phyloP scores from a whole-genome alignment of 2,113 vertebrate species.

The Mesoclemmys tuberculata region DNA sequence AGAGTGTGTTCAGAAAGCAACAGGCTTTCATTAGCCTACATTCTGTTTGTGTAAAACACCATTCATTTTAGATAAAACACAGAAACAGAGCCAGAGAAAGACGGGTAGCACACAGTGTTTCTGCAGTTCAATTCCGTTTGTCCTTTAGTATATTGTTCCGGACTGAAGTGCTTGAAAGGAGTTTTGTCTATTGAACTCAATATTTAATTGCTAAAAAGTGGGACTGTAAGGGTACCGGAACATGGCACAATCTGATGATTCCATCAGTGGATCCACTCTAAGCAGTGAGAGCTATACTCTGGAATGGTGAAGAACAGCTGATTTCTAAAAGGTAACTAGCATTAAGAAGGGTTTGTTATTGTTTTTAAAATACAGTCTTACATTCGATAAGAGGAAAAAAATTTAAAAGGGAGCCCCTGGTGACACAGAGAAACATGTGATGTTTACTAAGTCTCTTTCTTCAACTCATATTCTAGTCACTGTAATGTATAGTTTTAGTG shows the following conservation, averaged over 20 bases:
- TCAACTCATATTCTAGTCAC: background rate
- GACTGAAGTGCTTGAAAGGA: background rate
- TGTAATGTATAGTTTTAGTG: accelerated
- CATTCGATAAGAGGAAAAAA: background rate
- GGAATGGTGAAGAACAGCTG: background rate
- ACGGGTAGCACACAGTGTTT: background rate
- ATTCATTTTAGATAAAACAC: background rate
- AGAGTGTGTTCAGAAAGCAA: background rate
- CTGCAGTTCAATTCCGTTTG: background rate
- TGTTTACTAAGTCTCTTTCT: background rate
- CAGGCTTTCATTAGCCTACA: background rate
- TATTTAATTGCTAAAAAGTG: background rate
- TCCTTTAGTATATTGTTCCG: background rate
- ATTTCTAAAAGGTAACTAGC: background rate
- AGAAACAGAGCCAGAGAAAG: background rate
- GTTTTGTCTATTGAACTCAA: background rate
- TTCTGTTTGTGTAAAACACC: background rate
- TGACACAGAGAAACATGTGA: background rate
- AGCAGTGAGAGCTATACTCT: background rate
- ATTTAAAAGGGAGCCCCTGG: background rate
- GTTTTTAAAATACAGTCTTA: background rate
- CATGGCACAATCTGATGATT: background rate
- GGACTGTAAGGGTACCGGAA: background rate
- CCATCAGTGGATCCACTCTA: background rate
- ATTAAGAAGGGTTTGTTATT: background rate